phyloP scores from a whole-genome alignment of 2,113 vertebrate genomes.

The Delphinus delphis region DNA sequence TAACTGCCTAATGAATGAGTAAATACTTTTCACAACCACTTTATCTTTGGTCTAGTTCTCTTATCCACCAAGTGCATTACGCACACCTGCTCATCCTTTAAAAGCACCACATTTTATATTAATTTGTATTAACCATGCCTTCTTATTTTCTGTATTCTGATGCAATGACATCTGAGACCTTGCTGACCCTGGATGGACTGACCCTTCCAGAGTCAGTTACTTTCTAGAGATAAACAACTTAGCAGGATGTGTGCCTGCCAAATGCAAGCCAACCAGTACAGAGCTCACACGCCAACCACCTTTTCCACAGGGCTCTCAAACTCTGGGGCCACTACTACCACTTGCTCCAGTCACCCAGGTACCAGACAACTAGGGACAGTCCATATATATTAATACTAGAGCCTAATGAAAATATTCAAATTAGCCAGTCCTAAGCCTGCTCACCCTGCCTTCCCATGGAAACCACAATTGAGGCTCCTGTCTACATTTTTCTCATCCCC shows the following conservation, averaged over 20 bases:
- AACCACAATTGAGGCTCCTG: not conserved
- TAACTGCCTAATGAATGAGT: not conserved
- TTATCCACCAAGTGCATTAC: not conserved
- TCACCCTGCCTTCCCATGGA: not conserved
- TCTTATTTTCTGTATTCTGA: not conserved
- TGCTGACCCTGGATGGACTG: not conserved
- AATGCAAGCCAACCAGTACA: not conserved
- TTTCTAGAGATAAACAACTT: not conserved
- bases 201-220: not conserved
- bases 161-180: not conserved
- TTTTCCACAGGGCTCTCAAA: not conserved
- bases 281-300: not conserved
- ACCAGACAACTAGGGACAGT: not conserved
- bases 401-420: not conserved
- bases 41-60: not conserved
- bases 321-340: not conserved
- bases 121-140: not conserved
- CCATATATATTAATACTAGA: not conserved
- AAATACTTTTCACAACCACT: not conserved
- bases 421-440: not conserved
- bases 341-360: not conserved
- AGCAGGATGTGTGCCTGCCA: not conserved
- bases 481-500: not conserved
- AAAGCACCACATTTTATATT: not conserved
- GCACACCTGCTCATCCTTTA: not conserved